phyloP scores from a whole-genome alignment of 2,113 vertebrate species.

The Pampusana beccarii region DNA sequence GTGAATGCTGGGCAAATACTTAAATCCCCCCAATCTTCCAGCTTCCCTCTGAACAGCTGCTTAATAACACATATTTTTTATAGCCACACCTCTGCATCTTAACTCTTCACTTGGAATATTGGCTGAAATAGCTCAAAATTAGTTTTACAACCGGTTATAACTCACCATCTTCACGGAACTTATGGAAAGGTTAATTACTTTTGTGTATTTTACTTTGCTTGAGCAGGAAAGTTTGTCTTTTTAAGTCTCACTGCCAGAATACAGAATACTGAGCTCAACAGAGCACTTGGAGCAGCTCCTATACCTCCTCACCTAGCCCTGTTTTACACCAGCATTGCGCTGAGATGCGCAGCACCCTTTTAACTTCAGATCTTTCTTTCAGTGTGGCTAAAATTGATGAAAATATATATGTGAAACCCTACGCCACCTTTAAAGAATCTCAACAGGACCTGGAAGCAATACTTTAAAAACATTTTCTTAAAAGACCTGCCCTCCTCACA shows the following conservation, averaged over 20 bases:
- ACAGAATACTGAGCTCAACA: background rate
- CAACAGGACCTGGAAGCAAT: background rate
- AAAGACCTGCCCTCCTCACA: too few species aligned
- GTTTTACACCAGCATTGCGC: background rate
- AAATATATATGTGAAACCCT: background rate
- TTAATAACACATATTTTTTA: background rate
- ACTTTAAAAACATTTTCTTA: background rate
- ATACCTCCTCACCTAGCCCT: background rate
- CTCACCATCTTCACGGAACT: background rate
- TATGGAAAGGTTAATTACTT: background rate
- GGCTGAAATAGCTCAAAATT: background rate
- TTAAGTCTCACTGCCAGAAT: background rate
- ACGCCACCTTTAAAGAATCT: background rate
- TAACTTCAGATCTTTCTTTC: background rate
- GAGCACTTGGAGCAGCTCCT: background rate
- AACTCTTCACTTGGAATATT: background rate
- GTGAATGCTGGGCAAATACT: background rate
- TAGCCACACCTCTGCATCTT: background rate
- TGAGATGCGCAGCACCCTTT: background rate
- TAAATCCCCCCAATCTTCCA: background rate
- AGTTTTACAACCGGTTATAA: background rate
- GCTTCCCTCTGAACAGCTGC: background rate
- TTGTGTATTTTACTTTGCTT: background rate
- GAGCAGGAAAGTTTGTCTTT: background rate
- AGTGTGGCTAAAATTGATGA: accelerated